phyloP scores from a whole-genome alignment of 1,140 invertebrate genomes.

The Octopus sinensis region DNA sequence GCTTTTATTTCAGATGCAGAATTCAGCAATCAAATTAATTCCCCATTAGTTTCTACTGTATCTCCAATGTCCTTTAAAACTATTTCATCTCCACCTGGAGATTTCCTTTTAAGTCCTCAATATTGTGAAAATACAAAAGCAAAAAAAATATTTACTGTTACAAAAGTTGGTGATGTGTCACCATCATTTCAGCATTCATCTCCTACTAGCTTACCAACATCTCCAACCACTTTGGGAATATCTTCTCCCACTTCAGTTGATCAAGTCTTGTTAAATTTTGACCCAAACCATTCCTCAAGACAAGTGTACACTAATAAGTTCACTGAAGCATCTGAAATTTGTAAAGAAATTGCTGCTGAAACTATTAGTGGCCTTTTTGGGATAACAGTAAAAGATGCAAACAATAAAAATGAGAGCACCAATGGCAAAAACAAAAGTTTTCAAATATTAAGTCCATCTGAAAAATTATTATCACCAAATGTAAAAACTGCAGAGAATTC shows the following conservation, averaged over 20 bases:
- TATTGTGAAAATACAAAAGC: constrained; percentile 43
- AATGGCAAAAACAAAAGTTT: too few relatives aligned
- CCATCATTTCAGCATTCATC: constrained; percentile 23
- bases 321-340: not conserved
- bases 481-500: too few relatives aligned
- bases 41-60: constrained; percentile 16
- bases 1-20: constrained; percentile 19
- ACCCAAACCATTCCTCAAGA: not conserved
- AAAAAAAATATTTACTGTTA: constrained; percentile 52
- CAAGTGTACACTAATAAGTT: not conserved
- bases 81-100: constrained; percentile 31
- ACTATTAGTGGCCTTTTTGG: constrained; percentile 7
- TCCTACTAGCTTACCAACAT: not conserved
- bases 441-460: too few relatives aligned
- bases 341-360: constrained; percentile 13
- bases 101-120: constrained; percentile 47
- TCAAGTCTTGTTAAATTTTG: not conserved
- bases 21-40: constrained; percentile 16
- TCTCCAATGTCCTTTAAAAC: constrained; percentile 14
- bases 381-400: not conserved
- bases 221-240: not conserved
- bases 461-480: too few relatives aligned
- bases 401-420: too few relatives aligned
- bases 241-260: not conserved
- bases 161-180: constrained; percentile 32